Conservation (phyloP, 92 coral and sea anemone species). For the Porites evermanni region DNA sequence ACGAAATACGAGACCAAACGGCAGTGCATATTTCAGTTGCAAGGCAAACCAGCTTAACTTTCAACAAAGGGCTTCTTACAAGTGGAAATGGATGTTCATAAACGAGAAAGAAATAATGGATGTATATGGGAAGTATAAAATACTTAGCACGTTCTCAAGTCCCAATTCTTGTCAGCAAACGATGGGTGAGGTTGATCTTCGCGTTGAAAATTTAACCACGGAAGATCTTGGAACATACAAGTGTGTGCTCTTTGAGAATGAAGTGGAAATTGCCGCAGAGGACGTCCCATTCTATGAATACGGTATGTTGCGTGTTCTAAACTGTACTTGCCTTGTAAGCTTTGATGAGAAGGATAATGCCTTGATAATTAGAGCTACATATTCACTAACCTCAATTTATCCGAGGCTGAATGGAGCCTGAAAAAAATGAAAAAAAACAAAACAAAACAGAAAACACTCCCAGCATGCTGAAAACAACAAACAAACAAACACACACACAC, state of each 20-base stretch:
- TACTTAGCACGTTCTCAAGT: too few species aligned
- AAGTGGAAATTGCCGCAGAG: not conserved
- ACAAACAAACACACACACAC: too few species aligned
- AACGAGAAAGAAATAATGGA: not conserved
- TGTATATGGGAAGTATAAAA: not conserved
- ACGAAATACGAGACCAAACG: not conserved
- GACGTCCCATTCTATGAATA: not conserved
- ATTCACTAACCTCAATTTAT: too few species aligned
- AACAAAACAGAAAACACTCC: too few species aligned
- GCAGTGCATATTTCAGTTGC: not conserved
- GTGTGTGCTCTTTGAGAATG: not conserved
- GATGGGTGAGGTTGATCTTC: not conserved
- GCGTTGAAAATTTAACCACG: not conserved
- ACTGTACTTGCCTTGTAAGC: too few species aligned
- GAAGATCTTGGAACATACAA: not conserved
- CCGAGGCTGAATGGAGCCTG: too few species aligned
- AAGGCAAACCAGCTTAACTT: not conserved
- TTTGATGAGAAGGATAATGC: too few species aligned
- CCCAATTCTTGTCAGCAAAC: conserved; percentile 9
- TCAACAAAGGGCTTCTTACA: not conserved
- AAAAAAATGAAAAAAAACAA: too few species aligned
- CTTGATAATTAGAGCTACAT: too few species aligned
- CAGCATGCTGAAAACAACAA: too few species aligned
- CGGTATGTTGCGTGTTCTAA: not conserved
- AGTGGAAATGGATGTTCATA: not conserved